Percentiles rank a stretch among this genome's conserved stretches.
Evolutionary conservation across 2,797 vertebrate genomes (phyloP).

Genomic region (Eulemur rubriventer): DNA sequence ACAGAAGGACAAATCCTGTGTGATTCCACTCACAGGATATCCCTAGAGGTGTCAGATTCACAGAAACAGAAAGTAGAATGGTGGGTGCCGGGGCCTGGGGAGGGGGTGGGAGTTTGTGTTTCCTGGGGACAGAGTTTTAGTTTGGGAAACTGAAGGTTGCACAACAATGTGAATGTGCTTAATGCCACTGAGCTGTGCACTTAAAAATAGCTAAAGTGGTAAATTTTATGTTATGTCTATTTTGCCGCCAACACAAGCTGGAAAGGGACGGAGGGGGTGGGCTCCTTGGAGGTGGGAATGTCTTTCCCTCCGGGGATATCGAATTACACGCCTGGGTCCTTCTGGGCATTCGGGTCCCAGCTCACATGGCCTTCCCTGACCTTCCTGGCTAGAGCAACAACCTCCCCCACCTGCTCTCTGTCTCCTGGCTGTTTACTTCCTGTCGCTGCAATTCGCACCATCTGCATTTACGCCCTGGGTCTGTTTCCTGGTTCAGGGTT

Average conservation of each 20-base stretch:
- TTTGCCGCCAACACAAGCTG: neutral
- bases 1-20: neutral
- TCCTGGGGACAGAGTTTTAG: neutral
- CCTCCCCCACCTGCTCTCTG: neutral
- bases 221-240: fast-evolving
- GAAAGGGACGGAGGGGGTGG: neutral
- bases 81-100: neutral
- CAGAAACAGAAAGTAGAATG: neutral
- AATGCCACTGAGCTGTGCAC: neutral
- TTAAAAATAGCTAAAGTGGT: neutral
- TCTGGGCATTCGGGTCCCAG: neutral
- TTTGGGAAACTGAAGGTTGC: neutral
- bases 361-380: neutral
- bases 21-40: neutral
- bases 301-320: neutral
- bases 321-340: neutral
- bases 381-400: neutral
- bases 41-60: neutral
- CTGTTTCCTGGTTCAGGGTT: neutral
- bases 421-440: neutral
- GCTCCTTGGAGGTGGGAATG: neutral
- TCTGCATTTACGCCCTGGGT: neutral
- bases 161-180: no score
- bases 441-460: neutral
- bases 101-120: neutral